Conservation (phyloP, 2,888 invertebrate species). For the Blomia tropicalis region DNA sequence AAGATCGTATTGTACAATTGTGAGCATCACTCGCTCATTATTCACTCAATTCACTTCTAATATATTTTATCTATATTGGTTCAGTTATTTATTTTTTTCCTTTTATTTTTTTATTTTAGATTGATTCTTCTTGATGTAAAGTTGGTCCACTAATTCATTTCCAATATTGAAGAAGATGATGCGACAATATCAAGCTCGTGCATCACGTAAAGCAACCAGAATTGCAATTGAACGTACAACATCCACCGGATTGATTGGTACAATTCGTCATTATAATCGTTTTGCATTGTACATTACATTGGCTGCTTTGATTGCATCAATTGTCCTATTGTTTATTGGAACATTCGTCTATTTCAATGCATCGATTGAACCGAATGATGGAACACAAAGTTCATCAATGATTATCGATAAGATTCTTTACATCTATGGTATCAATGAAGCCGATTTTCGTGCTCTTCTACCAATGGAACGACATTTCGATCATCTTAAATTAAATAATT, state of each 20-base stretch:
- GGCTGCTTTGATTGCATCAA: neutral
- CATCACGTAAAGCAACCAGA: neutral
- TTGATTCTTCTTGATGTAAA: no score
- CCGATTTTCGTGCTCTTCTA: neutral
- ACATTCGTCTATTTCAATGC: slow-evolving; percentile 9
- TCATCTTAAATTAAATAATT: neutral
- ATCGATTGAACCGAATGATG: neutral
- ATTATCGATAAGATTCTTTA: neutral
- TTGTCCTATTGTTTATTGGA: slow-evolving; percentile 13
- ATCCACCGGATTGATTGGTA: neutral
- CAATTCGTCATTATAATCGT: neutral
- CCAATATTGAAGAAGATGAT: no score
- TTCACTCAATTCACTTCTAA: no score
- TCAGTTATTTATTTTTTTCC: no score
- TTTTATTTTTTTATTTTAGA: no score
- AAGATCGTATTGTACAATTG: no score
- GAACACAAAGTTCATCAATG: neutral
- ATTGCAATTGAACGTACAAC: neutral
- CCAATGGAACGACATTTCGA: neutral
- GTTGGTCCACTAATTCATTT: no score
- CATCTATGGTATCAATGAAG: slow-evolving; percentile 1
- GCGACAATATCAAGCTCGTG: neutral
- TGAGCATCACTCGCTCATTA: no score
- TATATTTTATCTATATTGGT: no score
- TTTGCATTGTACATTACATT: neutral